These are phyloP conservation scores for Nasonia longicornis DNA, from an alignment of 1,140 invertebrate genomes.

Conservation along the genomic window DNA sequence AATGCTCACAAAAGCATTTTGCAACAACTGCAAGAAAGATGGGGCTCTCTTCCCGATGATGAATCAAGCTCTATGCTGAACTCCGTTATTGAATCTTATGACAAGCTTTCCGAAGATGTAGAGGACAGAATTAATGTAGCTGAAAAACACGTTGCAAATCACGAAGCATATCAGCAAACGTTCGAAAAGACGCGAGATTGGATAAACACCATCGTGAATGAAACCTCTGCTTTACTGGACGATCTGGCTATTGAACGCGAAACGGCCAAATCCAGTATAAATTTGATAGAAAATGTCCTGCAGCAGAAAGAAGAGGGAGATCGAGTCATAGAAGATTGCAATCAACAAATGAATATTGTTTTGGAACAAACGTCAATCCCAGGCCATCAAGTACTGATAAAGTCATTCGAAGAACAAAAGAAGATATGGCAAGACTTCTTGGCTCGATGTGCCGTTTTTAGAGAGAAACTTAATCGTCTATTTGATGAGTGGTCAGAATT, in stretches of 20 bases:
- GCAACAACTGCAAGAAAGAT: constrained; percentile 82
- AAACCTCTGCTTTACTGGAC: constrained; percentile 76
- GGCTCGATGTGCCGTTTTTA: constrained; percentile 75
- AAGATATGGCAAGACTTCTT: constrained; percentile 84
- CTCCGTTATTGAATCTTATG: constrained; percentile 78
- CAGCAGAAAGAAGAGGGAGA: constrained; percentile 81
- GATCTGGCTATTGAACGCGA: constrained; percentile 80
- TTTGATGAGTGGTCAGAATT: constrained; percentile 85
- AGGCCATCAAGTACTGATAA: constrained; percentile 79
- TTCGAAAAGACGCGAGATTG: constrained; percentile 82
- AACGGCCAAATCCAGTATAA: constrained; percentile 79
- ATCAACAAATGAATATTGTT: constrained; percentile 78
- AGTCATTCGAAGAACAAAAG: constrained; percentile 82
- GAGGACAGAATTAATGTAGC: constrained; percentile 75
- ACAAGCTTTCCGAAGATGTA: constrained; percentile 76
- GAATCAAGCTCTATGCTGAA: constrained; percentile 79
- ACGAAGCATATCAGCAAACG: constrained; percentile 84
- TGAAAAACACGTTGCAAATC: constrained; percentile 82
- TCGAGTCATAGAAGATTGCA: constrained; percentile 77
- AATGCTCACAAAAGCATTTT: constrained; percentile 83
- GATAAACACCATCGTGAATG: constrained; percentile 78
- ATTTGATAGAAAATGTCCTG: constrained; percentile 81
- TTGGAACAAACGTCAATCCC: constrained; percentile 82
- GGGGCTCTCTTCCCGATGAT: constrained; percentile 79
- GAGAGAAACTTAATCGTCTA: constrained; percentile 78